Percentiles rank a stretch among this genome's conserved stretches.
phyloP scores from a whole-genome alignment of 1,140 invertebrate genomes.

The Lucilia cuprina region DNA sequence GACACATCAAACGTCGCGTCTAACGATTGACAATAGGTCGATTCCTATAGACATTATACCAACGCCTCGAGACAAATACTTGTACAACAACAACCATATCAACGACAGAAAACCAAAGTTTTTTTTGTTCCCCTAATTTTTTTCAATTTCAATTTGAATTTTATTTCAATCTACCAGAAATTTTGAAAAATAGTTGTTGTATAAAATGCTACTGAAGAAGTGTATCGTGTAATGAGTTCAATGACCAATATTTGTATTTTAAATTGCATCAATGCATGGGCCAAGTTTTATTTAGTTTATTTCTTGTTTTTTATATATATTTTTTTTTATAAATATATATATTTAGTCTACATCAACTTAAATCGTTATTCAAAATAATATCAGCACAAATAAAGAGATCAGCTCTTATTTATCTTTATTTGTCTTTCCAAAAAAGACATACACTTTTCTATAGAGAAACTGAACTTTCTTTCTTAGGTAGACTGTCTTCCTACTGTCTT shows the following conservation, averaged over 20 bases:
- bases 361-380: neutral
- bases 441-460: too few relatives aligned
- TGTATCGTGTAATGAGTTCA: constrained; percentile 14
- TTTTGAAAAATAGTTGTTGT: neutral
- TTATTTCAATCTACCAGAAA: neutral
- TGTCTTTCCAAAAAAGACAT: too few relatives aligned
- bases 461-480: too few relatives aligned
- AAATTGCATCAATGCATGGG: constrained; percentile 35
- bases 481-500: too few relatives aligned
- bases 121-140: neutral
- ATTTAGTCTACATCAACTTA: neutral
- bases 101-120: too few relatives aligned
- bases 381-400: too few relatives aligned
- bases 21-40: constrained; percentile 33
- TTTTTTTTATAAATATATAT: neutral
- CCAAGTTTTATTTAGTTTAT: constrained; percentile 18
- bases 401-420: too few relatives aligned
- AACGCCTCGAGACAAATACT: neutral
- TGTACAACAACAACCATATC: too few relatives aligned
- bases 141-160: neutral
- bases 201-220: neutral
- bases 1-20: constrained; percentile 32
- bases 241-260: constrained; percentile 34
- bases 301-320: neutral
- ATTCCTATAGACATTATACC: neutral